Base-by-base conservation (phyloP, 2,797 vertebrate genomes). In the Anguilla obscura region DNA sequence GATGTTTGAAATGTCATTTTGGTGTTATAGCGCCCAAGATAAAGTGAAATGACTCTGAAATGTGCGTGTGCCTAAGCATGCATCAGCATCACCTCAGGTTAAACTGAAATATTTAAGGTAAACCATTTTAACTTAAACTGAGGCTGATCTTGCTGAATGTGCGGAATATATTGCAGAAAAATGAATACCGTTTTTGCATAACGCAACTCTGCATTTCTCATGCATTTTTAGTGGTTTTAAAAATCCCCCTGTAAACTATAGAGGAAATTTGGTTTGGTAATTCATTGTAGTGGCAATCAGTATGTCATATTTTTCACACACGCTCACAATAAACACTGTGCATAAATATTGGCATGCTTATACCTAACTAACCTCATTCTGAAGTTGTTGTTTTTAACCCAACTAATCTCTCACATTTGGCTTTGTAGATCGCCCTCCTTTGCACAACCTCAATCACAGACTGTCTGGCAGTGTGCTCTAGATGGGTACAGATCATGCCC, bases 251-350 rank as follows among this genome's bases (percentile, higher is more conserved):
- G 10, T 33, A 74, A 74, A 30, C 3, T 33, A 33, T 36, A 33
- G 69, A 7, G 21, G 24, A 24, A 69, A 69, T n/a, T 14, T 18
- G 18, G 27, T 69, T 36, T 74, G 30, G 27, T 33, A 12, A 74
- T 16, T 30, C 10, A 74, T 30, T 74, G 69, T 30, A 74, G 69
- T 14, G 33, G 69, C 30, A 74, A 16, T 30, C 3, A 74, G 30
- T 16, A 74, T 74, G 60, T n/a, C 21, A 30, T 33, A 66, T 66
- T 24, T 66, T 24, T 66, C 50, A 84, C 82, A 84, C 82, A 50
- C 82, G 52, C 82, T n/a, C 80, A 84, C 83, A n/a, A 27, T 27
- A 69, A 7, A 69, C 63, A 69, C 63, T 27, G 24, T 69, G n/a
- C 63, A 69, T 69, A 27, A 7, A 69, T n/a, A 69, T 69, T n/a